Base-by-base conservation (phyloP, 1,140 invertebrate genomes). In the Diabrotica virgifera region DNA sequence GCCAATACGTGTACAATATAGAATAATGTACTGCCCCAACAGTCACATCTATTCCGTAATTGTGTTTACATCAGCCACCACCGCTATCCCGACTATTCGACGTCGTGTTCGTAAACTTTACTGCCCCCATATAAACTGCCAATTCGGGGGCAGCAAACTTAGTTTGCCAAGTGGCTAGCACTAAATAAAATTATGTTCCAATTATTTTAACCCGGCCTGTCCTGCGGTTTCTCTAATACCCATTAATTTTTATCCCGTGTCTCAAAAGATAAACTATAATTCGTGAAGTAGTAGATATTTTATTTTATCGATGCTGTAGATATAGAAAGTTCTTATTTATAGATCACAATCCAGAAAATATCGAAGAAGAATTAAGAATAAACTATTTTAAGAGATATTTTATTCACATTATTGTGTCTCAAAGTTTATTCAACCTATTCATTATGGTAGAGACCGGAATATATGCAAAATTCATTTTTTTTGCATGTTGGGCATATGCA, bases 21-120 rank as follows among this genome's bases (percentile, higher is more conserved):
- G 67, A 68, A 67, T 68, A 68, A 70, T 67, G 67, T 68, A 68
- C 59, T 68, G 61, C 64, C 69, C 67, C 50, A 60, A 65, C 63
- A 64, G 67, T 67, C 69, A 62, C 69, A 68, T 68, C 64, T 59
- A 71, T 71, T 66, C 66, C 61, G 63, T 69, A 71, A 71, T 71
- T 71, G 69, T 69, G 67, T 71, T 71, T 71, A 69, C 64, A 71
- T 71, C 69, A 71, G 8, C 8, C 40, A 8, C 8, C 40, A n/a
- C 40, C 69, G 68, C 67, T 53, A 69, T 63, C 56, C 67, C 46
- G 58, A 52, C 68, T 62, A 67, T 64, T 64, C 63, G 62, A 67
- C 62, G 65, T 70, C 65, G 66, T 66, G 65, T 70, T 63, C 69
- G 51, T 63, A 59, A 67, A 67, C 59, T 70, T 70, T 70, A 70